A percentile compares a stretch with the other conserved stretches of the same genome.
These are phyloP conservation scores for Cecropterus lyciades DNA, from an alignment of 1,140 invertebrate species.

Conservation along the genomic window DNA sequence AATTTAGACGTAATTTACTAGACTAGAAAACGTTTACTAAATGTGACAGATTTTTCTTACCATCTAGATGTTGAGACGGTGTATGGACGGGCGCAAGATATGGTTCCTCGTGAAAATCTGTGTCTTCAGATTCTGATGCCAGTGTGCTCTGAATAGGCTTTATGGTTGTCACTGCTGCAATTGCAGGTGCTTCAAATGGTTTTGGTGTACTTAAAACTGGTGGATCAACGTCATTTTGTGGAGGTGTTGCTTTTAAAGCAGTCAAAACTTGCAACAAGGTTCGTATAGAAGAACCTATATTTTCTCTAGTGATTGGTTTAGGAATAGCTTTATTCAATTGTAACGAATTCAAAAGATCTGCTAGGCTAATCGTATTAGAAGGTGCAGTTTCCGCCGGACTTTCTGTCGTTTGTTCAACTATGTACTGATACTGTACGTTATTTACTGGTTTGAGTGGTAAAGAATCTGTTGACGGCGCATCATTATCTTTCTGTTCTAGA, in stretches of 20 bases:
- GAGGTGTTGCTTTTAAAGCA: slow-evolving; percentile 85
- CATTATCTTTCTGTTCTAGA: slow-evolving; percentile 37
- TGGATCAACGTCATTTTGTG: slow-evolving; percentile 55
- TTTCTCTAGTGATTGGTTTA: slow-evolving; percentile 89
- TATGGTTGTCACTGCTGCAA: slow-evolving; percentile 42
- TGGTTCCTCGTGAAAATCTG: slow-evolving; percentile 62
- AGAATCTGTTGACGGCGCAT: not conserved
- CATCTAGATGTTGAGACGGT: slow-evolving; percentile 77
- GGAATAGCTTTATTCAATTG: slow-evolving; percentile 90
- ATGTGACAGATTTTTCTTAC: slow-evolving; percentile 46
- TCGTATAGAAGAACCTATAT: slow-evolving; percentile 90
- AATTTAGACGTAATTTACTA: not conserved
- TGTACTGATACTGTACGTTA: slow-evolving; percentile 54
- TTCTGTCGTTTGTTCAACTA: slow-evolving; percentile 53
- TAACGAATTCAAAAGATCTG: slow-evolving; percentile 86
- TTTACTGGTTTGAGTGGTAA: slow-evolving; percentile 20
- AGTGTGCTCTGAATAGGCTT: slow-evolving; percentile 36
- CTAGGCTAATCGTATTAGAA: slow-evolving; percentile 55
- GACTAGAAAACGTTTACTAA: not conserved
- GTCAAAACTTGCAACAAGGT: slow-evolving; percentile 90
- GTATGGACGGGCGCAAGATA: slow-evolving; percentile 68
- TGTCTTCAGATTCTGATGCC: slow-evolving; percentile 39
- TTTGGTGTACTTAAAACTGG: slow-evolving; percentile 68
- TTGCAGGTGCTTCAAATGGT: slow-evolving; percentile 60
- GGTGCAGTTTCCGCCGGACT: slow-evolving; percentile 46